Base-by-base conservation (phyloP, 2,797 vertebrate genomes). In the Naso thynnoides region DNA sequence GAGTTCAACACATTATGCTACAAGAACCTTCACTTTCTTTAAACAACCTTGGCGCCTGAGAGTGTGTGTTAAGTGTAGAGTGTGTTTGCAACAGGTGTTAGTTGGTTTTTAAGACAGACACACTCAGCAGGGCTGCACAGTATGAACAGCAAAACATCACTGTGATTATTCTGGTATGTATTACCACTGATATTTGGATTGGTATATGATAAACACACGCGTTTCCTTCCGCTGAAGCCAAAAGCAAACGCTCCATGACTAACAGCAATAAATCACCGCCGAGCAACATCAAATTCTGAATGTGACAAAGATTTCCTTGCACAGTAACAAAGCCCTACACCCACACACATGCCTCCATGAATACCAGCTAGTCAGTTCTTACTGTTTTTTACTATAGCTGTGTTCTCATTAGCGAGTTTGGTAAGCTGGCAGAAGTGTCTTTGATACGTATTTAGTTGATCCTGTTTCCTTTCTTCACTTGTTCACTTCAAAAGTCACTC, bases 271-370 rank as follows among this genome's bases (percentile, higher is more conserved):
- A 79, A 81, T 75, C 56, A 38, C 39, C 15, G 26, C 47, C 29
- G 52, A 63, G 58, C 52, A 54, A 33, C 71, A 53, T 66, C 47
- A 48, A 71, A 71, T 62, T 77, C 31, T 64, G 66, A 84, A 79
- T 58, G 61, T 64, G 84, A 77, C 71, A 86, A 84, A 78, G 70
- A 66, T 41, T 83, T 69, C 61, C 47, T 9, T 14, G 49, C 58
- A 64, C 70, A 66, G 41, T 44, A 76, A 78, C 76, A 68, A 62
- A 75, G 42, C 67, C 65, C n/a, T 16, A 56, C 76, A 8, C 85
- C 67, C 74, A 70, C 84, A 26, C 70, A 58, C 64, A 53, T 52
- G 21, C 73, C 75, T 52, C 63, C 84, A 69, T 64, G 56, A 55
- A 66, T 24, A 58, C 64, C 81, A 72, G 79, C 61, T 39, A 73